Conservation (phyloP, 2,113 vertebrate species). For the Uria aalge region DNA sequence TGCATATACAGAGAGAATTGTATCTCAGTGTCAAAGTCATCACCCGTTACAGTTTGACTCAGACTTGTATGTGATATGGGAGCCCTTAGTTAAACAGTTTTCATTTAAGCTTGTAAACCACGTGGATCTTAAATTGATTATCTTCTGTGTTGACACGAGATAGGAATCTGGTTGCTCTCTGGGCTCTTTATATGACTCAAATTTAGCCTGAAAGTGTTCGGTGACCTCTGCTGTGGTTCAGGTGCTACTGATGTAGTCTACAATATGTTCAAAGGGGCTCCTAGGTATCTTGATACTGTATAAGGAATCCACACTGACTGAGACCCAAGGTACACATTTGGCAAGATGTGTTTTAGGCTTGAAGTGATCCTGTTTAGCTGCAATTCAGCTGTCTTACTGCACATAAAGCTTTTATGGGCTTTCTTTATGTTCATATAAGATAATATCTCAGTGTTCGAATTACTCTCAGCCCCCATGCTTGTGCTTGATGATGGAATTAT, state of each 20-base stretch:
- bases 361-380: not conserved
- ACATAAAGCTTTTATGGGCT: not conserved
- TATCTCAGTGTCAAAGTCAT: not conserved
- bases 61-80: not conserved
- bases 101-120: not conserved
- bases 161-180: not conserved
- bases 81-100: not conserved
- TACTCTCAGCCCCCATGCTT: not conserved
- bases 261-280: not conserved
- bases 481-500: not conserved
- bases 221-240: not conserved
- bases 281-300: not conserved
- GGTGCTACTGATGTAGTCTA: not conserved
- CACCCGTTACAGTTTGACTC: not conserved
- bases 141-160: not conserved
- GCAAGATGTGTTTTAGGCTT: not conserved
- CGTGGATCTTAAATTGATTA: not conserved
- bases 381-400: not conserved
- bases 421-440: not conserved
- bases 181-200: not conserved
- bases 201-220: not conserved
- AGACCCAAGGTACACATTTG: accelerated
- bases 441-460: not conserved
- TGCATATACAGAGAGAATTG: not conserved
- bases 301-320: not conserved